These are phyloP conservation scores for Drosophila ohnishii DNA, from an alignment of 1,140 invertebrate species.

Conservation along the genomic window DNA sequence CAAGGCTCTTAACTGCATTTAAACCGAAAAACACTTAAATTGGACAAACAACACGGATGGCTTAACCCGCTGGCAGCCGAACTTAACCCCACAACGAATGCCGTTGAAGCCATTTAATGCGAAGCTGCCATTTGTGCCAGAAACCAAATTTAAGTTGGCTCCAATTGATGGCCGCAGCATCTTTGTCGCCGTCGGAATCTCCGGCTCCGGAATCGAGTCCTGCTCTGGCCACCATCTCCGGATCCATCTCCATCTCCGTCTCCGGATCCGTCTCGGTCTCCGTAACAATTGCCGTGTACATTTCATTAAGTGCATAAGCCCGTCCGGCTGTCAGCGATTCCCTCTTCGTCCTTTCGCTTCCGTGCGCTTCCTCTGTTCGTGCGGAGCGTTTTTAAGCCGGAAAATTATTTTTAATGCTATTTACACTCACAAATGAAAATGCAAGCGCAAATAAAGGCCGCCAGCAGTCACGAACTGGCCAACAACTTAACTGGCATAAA, in stretches of 20 bases:
- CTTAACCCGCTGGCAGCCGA: constrained; percentile 16
- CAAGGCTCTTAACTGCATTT: constrained; percentile 50
- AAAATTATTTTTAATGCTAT: constrained; percentile 80
- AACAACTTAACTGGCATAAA: constrained; percentile 67
- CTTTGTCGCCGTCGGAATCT: constrained; percentile 32
- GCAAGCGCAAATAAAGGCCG: constrained; percentile 73
- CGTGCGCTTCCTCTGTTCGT: constrained; percentile 11
- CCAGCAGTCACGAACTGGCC: constrained; percentile 68
- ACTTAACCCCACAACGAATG: constrained; percentile 12
- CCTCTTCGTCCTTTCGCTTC: constrained; percentile 4
- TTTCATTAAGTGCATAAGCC: constrained; percentile 81
- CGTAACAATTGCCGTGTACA: constrained; percentile 77
- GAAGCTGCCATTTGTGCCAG: constrained; percentile 42
- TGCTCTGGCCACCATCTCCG: constrained; percentile 1
- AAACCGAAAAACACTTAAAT: constrained; percentile 55
- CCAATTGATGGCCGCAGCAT: constrained; percentile 65
- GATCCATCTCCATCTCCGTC: constrained; percentile 8
- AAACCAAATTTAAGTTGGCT: constrained; percentile 69
- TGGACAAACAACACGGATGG: constrained; percentile 49
- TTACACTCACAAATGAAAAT: constrained; percentile 79
- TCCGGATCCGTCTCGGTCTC: constrained; percentile 18
- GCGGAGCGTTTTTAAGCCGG: constrained; percentile 65
- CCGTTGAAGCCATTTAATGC: constrained; percentile 57
- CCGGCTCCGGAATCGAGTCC: constrained; percentile 18
- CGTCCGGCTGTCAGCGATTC: constrained; percentile 68